Conservation (phyloP, 2,888 invertebrate genomes). For the Galerucella nymphaeae region DNA sequence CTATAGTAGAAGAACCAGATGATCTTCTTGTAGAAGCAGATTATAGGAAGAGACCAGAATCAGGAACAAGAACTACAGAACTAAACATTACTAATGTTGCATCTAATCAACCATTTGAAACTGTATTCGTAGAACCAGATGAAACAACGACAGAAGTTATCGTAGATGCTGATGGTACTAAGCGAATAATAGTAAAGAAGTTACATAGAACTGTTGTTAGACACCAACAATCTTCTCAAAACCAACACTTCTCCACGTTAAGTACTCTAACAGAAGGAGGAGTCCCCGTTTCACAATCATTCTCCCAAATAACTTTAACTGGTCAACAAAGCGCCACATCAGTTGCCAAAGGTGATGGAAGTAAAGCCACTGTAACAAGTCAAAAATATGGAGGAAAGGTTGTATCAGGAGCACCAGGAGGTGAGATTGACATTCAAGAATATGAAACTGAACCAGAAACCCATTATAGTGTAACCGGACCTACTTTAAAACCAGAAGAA, state of each 20-base stretch:
- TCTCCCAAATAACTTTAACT: constrained; percentile 70
- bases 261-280: constrained; percentile 69
- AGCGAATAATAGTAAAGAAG: constrained; percentile 81
- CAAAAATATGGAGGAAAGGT: constrained; percentile 75
- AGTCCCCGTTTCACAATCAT: constrained; percentile 70
- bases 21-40: constrained; percentile 76
- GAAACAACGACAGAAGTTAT: constrained; percentile 85
- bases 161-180: constrained; percentile 84
- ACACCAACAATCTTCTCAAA: constrained; percentile 74
- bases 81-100: constrained; percentile 78
- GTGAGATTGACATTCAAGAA: constrained; percentile 74
- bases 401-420: constrained; percentile 72
- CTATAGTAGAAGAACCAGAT: constrained; percentile 72
- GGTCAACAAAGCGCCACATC: constrained; percentile 74
- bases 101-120: constrained; percentile 81
- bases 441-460: constrained; percentile 74
- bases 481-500: constrained; percentile 67
- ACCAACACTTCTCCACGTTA: constrained; percentile 71
- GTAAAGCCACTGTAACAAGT: constrained; percentile 71
- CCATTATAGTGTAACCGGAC: constrained; percentile 70
- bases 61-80: constrained; percentile 71
- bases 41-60: constrained; percentile 70
- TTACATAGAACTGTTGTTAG: constrained; percentile 75
- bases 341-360: constrained; percentile 71
- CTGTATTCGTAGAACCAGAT: constrained; percentile 83